Base-by-base conservation (phyloP, 2,113 vertebrate species). In the Heliornis fulica region DNA sequence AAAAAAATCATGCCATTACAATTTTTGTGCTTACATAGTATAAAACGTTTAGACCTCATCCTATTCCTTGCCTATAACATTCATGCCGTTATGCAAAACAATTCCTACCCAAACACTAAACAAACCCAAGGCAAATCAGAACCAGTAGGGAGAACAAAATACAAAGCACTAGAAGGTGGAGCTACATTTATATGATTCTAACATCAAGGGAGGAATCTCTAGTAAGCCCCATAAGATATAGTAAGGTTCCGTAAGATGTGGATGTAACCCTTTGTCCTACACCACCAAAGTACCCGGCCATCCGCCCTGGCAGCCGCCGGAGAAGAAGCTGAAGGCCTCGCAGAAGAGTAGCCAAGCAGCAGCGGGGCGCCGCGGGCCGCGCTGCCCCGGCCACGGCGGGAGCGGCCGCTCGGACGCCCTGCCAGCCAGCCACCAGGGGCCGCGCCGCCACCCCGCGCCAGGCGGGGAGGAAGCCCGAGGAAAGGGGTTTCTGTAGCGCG, bases 351-450 rank as follows among this genome's bases (percentile, higher is more conserved):
- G 53, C 46, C 46, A 72, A 60, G n/a, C 41, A 51, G 25, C 50
- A 5, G 50, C 53, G 29, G 29, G 22, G 46, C 20, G 4, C 26
- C n/a, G n/a, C n/a, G n/a, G n/a, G 48, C 23, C 48, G 4, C 56
- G 41, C 17, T 51, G 20, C 72, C 54, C 72, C 53, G 31, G 20
- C 2, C 38, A 32, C 38, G 31, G 31, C 1, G 36, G 53, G 51
- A 60, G 21, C 3, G 3, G 50, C 15, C 76, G 93, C 65, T 34
- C 11, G 28, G 69, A 22, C 7, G 5, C 20, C 53, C 51, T 60
- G 81, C 98, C 98, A 97, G 18, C 53, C 51, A 57, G 81, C 98
- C 98, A 97, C 95, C 96, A 97, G 97, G 78, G 97, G 97, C 89
- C 97, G 78, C 87, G 10, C 50, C 81, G 51, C 16, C 45, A 51